phyloP scores from a whole-genome alignment of 1,140 invertebrate species.

The Drosophila ironensis region DNA sequence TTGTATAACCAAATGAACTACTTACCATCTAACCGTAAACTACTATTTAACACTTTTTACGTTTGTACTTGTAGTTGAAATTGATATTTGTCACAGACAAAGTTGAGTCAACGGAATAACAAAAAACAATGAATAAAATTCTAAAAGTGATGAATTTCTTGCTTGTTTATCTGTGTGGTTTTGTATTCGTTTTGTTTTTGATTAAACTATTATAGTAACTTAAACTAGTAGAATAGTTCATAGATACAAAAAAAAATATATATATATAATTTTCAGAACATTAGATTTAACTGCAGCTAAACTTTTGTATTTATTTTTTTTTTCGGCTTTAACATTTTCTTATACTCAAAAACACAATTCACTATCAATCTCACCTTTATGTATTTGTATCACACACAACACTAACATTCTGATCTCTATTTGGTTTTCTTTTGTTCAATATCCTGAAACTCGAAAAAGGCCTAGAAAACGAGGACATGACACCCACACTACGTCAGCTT shows the following conservation, averaged over 20 bases:
- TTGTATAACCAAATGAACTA: conserved; percentile 75
- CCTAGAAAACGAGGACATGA: conserved; percentile 81
- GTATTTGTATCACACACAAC: conserved; percentile 62
- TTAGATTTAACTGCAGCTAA: conserved; percentile 20
- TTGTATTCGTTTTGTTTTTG: conserved; percentile 35
- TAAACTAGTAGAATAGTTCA: conserved; percentile 13
- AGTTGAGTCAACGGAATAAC: conserved; percentile 24
- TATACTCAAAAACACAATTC: no score
- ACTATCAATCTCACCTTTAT: conserved; percentile 56
- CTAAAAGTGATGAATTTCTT: conserved; percentile 54
- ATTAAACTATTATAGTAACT: conserved; percentile 1
- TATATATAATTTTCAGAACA: conserved; percentile 2
- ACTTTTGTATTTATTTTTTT: no score
- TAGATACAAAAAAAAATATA: neutral
- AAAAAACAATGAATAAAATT: conserved; percentile 39
- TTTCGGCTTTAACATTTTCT: conserved; percentile 31
- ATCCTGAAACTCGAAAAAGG: conserved; percentile 44
- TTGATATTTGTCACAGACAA: conserved; percentile 7
- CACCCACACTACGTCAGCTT: conserved; percentile 76
- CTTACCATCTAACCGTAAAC: conserved; percentile 21
- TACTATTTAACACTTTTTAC: conserved; percentile 67
- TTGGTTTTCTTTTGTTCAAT: conserved; percentile 40
- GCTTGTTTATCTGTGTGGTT: conserved; percentile 47
- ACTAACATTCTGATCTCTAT: conserved; percentile 58
- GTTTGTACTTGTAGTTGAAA: conserved; percentile 67